Percentiles rank a stretch among this genome's conserved stretches.
Evolutionary conservation across 1,140 invertebrate species (phyloP).

Genomic region (Drosophila bocki): DNA sequence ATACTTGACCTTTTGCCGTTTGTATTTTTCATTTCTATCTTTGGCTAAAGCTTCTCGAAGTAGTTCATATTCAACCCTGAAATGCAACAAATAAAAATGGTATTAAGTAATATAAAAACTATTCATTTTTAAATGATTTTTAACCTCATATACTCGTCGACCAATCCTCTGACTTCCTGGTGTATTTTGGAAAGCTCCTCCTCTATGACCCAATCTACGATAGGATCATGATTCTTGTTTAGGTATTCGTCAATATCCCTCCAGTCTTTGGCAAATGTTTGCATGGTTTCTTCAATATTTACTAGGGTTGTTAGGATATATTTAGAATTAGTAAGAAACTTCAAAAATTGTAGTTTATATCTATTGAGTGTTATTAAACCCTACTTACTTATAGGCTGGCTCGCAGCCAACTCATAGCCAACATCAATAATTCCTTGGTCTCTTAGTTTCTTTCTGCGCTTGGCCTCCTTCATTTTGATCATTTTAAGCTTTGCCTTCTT

Average conservation of each 20-base stretch:
- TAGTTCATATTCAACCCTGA: constrained; percentile 86
- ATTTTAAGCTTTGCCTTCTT: constrained; percentile 63
- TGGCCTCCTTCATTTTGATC: constrained; percentile 71
- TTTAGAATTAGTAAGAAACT: neutral
- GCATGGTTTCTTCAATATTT: constrained; percentile 78
- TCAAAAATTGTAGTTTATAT: neutral
- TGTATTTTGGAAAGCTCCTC: constrained; percentile 86
- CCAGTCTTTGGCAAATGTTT: constrained; percentile 86
- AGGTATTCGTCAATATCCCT: constrained; percentile 79
- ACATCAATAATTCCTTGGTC: constrained; percentile 80
- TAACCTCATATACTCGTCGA: constrained; percentile 87
- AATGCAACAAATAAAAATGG: neutral
- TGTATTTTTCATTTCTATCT: constrained; percentile 84
- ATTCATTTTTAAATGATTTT: neutral
- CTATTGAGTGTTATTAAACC: no score
- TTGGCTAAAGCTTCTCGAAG: constrained; percentile 86
- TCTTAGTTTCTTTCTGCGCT: constrained; percentile 70
- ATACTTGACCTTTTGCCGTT: constrained; percentile 74
- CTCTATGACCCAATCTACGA: constrained; percentile 86
- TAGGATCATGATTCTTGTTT: constrained; percentile 85
- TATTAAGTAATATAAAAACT: neutral
- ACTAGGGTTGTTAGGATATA: neutral
- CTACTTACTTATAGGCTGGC: constrained; percentile 62
- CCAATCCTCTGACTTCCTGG: constrained; percentile 86
- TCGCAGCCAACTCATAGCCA: constrained; percentile 48